Evolutionary conservation across 2,888 invertebrate species (phyloP).

Genomic region (Thelaira solivaga): DNA sequence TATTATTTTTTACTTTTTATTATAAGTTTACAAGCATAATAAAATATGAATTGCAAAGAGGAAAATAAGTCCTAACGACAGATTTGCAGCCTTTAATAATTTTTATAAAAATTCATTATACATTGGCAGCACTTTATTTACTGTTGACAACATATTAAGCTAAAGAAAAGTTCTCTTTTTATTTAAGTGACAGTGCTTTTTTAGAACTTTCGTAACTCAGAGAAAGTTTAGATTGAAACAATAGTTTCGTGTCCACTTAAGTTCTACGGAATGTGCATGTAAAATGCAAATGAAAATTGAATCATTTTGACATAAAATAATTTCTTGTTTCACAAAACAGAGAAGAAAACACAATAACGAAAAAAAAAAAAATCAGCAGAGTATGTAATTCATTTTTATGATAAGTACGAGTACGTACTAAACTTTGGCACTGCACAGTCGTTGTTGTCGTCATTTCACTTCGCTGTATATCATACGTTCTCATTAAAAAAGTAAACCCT

Average conservation of each 20-base stretch:
- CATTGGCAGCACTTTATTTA: neutral
- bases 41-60: no score
- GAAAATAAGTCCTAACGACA: no score
- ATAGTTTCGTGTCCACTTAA: constrained; percentile 14
- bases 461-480: constrained; percentile 13
- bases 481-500: constrained; percentile 8
- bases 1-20: no score
- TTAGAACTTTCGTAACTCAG: constrained; percentile 21
- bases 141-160: neutral
- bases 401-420: constrained; percentile 40
- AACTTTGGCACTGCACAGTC: constrained; percentile 56
- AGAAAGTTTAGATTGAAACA: constrained; percentile 28
- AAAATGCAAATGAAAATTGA: constrained; percentile 31
- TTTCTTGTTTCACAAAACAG: constrained; percentile 14
- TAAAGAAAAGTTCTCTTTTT: constrained; percentile 12
- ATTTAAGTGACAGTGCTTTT: neutral
- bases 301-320: constrained; percentile 28
- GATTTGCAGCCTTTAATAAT: no score
- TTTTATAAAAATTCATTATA: neutral
- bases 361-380: neutral
- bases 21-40: no score
- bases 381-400: constrained; percentile 11
- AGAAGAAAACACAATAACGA: constrained; percentile 18
- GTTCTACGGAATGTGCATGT: no score
- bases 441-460: constrained; percentile 30